Base-by-base conservation (phyloP, 2,888 invertebrate species). In the Pheosia tremula region DNA sequence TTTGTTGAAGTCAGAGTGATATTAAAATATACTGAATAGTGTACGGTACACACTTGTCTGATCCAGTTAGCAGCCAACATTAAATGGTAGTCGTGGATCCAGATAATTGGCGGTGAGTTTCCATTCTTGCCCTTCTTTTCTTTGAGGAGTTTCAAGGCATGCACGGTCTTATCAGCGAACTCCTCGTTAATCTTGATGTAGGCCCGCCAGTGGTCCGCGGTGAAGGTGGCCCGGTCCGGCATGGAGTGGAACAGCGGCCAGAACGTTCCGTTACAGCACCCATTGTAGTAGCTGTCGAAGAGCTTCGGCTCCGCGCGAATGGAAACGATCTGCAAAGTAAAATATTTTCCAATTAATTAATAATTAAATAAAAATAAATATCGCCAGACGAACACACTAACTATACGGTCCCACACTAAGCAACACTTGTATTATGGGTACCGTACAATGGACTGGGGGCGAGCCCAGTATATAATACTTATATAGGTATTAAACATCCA, bases 71-170 rank as follows among this genome's bases (percentile, higher is more conserved):
- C 98, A 11, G 98, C 97, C 80, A 98, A 90, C 98, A 98, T 98
- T 24, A 98, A 94, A 83, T 98, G 98, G 85, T 98, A 98, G 84
- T 98, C 98, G 82, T 98, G 98, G 38, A 98, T 95, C 98, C 98
- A 98, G 3, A 98, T 96, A 62, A 98, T 95, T 0, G 98, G 98
- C 11, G 96, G 93, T 0, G 89, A 81, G 36, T 78, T 76, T 13
- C 84, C 84, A 66, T 80, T 85, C 71, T 87, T 90, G 58, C 92
- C 93, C 58, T 94, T 94, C 13, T 93, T 89, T 36, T 91, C 79
- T 64, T 94, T 94, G 54, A 97, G 86, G 50, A 94, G 82, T 58
- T 94, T 88, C 37, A 96, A 82, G 0, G 97, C 97, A 74, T 94
- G 92, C 60, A 98, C 94, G 0, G 98, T 97, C 81, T 96, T 96